phyloP scores from a whole-genome alignment of 2,888 invertebrate genomes.

The Malachius bipustulatus region DNA sequence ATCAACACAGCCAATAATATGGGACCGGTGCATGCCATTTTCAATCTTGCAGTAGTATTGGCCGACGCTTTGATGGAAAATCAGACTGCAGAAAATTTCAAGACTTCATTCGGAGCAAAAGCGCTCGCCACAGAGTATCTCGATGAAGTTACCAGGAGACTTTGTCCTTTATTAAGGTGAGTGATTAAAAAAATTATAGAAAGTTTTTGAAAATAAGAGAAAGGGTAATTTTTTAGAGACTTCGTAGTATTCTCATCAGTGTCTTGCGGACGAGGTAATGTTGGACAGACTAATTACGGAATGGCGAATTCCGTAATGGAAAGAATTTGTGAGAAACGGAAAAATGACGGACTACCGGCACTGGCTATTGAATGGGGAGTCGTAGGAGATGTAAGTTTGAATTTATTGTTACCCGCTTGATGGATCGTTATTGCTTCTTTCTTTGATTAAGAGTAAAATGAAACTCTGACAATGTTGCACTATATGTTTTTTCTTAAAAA shows the following conservation, averaged over 20 bases:
- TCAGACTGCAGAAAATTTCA: constrained; percentile 56
- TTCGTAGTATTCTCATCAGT: constrained; percentile 90
- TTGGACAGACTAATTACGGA: constrained; percentile 82
- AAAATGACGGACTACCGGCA: constrained; percentile 56
- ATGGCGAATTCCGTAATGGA: constrained; percentile 83
- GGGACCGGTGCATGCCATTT: constrained; percentile 69
- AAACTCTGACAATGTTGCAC: too few relatives aligned
- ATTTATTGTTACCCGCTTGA: not conserved
- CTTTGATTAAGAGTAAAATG: too few relatives aligned
- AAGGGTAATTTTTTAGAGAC: constrained; percentile 36
- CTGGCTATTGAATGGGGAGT: constrained; percentile 87
- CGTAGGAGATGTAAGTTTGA: constrained; percentile 65
- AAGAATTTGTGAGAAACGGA: constrained; percentile 63
- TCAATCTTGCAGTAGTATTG: constrained; percentile 75
- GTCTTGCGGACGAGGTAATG: constrained; percentile 85
- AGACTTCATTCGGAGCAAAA: constrained; percentile 59
- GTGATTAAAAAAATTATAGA: not conserved
- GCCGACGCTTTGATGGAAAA: constrained; percentile 64
- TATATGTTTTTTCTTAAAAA: too few relatives aligned
- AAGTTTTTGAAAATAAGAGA: not conserved
- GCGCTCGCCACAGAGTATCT: constrained; percentile 65
- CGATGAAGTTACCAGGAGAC: constrained; percentile 50
- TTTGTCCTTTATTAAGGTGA: constrained; percentile 41
- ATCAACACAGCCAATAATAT: constrained; percentile 48
- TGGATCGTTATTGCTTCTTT: too few relatives aligned